phyloP scores from a whole-genome alignment of 2,888 invertebrate genomes.

The Drosophila affinis region DNA sequence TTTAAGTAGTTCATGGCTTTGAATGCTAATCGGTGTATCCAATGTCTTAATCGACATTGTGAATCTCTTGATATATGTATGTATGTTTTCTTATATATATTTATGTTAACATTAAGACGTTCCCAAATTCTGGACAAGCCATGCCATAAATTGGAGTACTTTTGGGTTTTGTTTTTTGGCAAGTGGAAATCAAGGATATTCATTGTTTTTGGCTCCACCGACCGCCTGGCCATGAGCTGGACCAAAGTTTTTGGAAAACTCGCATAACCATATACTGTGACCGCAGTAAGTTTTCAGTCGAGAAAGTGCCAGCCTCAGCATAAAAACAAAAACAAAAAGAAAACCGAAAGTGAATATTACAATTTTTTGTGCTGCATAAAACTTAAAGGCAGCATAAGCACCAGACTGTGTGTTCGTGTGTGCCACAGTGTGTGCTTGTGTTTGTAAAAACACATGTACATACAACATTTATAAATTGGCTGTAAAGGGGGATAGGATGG shows the following conservation, averaged over 20 bases:
- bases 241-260: conserved; percentile 45
- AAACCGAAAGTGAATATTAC: conserved; percentile 70
- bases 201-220: conserved; percentile 15
- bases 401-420: conserved; percentile 18
- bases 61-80: no score
- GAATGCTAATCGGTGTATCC: background rate
- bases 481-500: conserved; percentile 10
- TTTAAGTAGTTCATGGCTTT: no score
- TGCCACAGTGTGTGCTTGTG: conserved; percentile 16
- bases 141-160: conserved; percentile 10
- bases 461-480: conserved; percentile 72
- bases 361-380: conserved; percentile 58
- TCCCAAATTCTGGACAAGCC: conserved; percentile 1
- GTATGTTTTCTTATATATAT: background rate
- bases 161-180: background rate
- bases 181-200: conserved; percentile 4
- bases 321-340: conserved; percentile 10
- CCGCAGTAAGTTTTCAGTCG: conserved; percentile 66
- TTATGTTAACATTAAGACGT: no score
- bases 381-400: conserved; percentile 56
- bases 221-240: conserved; percentile 40
- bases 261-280: conserved; percentile 37
- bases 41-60: background rate
- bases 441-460: conserved; percentile 55
- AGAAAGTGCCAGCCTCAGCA: conserved; percentile 61